Percentiles rank a stretch among this genome's conserved stretches.
Conservation (phyloP, 2,113 vertebrate species). For the Corydoras maculifer region DNA sequence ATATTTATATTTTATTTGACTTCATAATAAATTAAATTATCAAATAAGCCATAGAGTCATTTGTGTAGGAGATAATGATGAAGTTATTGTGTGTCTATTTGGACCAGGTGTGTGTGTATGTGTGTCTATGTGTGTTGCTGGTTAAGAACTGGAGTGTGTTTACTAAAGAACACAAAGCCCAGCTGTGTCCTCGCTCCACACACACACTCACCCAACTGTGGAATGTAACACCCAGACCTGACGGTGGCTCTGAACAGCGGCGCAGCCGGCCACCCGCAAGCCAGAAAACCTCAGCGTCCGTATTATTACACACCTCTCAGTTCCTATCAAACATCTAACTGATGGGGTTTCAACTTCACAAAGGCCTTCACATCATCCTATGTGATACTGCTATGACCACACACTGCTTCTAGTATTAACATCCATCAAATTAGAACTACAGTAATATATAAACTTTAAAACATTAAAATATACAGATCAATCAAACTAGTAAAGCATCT, state of each 20-base stretch:
- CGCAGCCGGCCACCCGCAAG: slow-evolving; percentile 48
- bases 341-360: no score
- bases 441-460: no score
- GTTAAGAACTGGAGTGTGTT: slow-evolving; percentile 37
- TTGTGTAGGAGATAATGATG: neutral
- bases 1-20: no score
- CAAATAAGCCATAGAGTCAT: no score
- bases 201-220: slow-evolving; percentile 63
- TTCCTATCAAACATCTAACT: neutral
- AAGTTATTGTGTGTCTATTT: slow-evolving; percentile 15
- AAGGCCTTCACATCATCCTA: no score
- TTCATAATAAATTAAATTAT: no score
- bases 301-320: neutral
- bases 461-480: no score
- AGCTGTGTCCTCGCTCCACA: slow-evolving; percentile 31
- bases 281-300: slow-evolving; percentile 4
- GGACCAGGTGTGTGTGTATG: slow-evolving; percentile 17
- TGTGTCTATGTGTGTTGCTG: slow-evolving; percentile 18
- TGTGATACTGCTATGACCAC: no score
- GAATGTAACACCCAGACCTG: slow-evolving; percentile 67
- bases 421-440: no score
- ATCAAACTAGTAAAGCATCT: no score
- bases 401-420: no score
- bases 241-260: slow-evolving; percentile 53
- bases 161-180: slow-evolving; percentile 28